Evolutionary conservation across 2,888 invertebrate species (phyloP).

Genomic region (Mythimna albipuncta): DNA sequence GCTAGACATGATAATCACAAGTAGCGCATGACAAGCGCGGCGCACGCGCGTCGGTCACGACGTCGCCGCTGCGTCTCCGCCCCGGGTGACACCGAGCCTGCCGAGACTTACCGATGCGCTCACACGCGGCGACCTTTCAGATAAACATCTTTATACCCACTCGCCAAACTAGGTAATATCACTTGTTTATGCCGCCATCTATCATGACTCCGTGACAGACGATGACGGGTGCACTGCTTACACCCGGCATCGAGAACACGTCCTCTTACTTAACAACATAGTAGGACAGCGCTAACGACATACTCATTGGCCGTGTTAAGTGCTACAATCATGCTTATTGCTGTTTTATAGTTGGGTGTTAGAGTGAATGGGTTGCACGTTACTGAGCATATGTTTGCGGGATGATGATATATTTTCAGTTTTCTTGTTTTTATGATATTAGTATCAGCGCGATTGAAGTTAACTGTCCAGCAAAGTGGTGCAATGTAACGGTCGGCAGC

Average conservation of each 20-base stretch:
- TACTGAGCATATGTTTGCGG: conserved; percentile 17
- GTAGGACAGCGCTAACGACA: conserved; percentile 79
- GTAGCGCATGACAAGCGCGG: conserved; percentile 85
- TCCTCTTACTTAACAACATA: conserved; percentile 75
- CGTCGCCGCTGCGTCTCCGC: conserved; percentile 67
- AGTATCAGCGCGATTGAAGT: conserved; percentile 64
- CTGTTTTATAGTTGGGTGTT: conserved; percentile 64
- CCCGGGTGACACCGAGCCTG: conserved; percentile 78
- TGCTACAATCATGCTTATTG: conserved; percentile 64
- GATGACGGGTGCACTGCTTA: conserved; percentile 76
- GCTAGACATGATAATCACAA: conserved; percentile 86
- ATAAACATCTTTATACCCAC: conserved; percentile 76
- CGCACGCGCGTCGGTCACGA: conserved; percentile 88
- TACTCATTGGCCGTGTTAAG: conserved; percentile 73
- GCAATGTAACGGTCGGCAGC: conserved; percentile 82
- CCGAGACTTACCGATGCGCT: conserved; percentile 44
- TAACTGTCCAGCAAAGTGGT: conserved; percentile 82
- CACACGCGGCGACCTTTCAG: conserved; percentile 69
- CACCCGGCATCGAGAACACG: conserved; percentile 72
- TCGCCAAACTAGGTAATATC: conserved; percentile 78
- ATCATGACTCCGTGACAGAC: conserved; percentile 78
- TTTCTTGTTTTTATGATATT: conserved; percentile 51
- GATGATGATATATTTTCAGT: conserved; percentile 39
- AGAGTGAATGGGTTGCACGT: conserved; percentile 36
- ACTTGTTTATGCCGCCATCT: conserved; percentile 79